These are phyloP conservation scores for Enteromius anoplus DNA, from an alignment of 2,797 vertebrate species.

Conservation along the genomic window DNA sequence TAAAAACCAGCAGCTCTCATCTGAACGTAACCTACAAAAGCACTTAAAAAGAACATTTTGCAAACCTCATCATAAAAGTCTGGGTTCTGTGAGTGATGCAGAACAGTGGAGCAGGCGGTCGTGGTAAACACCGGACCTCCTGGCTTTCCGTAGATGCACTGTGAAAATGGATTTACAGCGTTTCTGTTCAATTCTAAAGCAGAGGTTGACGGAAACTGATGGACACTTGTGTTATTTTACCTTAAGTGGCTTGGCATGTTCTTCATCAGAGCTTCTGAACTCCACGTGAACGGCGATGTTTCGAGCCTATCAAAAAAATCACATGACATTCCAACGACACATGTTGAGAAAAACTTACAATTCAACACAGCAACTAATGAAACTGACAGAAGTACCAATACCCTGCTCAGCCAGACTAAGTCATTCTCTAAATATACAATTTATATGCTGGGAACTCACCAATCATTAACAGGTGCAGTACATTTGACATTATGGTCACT, in stretches of 20 bases:
- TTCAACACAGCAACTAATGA: neutral
- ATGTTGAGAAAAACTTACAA: too few relatives aligned
- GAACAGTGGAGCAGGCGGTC: slow-evolving; percentile 86
- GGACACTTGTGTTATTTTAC: slow-evolving; percentile 68
- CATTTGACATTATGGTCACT: neutral
- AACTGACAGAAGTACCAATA: neutral
- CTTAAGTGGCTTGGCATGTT: slow-evolving; percentile 89
- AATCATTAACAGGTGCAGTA: neutral
- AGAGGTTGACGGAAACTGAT: slow-evolving; percentile 28
- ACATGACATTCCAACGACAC: too few relatives aligned
- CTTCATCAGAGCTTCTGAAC: slow-evolving; percentile 94
- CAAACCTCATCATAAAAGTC: slow-evolving; percentile 97
- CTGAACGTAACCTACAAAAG: neutral
- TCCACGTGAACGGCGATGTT: slow-evolving; percentile 94
- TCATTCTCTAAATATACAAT: too few relatives aligned
- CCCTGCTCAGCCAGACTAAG: too few relatives aligned
- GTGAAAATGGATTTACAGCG: slow-evolving; percentile 51
- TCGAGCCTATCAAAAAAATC: slow-evolving; percentile 85
- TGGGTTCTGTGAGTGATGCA: slow-evolving; percentile 96
- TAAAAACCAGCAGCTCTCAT: neutral
- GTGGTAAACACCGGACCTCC: slow-evolving; percentile 90
- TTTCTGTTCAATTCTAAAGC: neutral
- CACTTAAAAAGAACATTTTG: neutral
- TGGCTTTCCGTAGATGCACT: slow-evolving; percentile 98
- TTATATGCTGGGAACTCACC: neutral